Base-by-base conservation (phyloP, 1,140 invertebrate genomes). In the Conopomorpha cramerella region DNA sequence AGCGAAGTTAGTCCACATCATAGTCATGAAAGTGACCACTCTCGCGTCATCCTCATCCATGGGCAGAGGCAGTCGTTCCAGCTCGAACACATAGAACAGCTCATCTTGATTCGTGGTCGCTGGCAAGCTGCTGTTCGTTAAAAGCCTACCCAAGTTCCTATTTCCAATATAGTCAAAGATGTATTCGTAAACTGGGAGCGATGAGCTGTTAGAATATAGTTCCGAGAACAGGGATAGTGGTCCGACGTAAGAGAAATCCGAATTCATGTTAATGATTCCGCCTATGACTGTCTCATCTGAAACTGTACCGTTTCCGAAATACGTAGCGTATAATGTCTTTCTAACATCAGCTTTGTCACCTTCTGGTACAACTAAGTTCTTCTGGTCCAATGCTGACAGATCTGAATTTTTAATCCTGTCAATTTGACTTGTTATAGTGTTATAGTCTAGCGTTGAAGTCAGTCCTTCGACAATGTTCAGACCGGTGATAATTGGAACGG, bases 401-500 rank as follows among this genome's bases (percentile, higher is more conserved):
- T 76, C 71, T 39, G 60, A 67, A 23, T 71, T 62, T 30, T 51
- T 60, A n/a, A 76, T 62, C 43, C 66, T 57, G 16, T 73, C 55
- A 43, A 70, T 61, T 51, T 65, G 61, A 31, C 61, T 71, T 1
- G 59, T 70, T 4, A 73, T 57, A 0, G 68, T 71, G 16, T 63
- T 55, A 18, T 68, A 72, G 26, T 76, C 71, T 8, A 76, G 30
- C 2, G 59, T 70, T 16, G 48, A 48, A 1, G 58, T 59, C n/a
- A 76, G 26, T 13, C 56, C 64, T 47, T 74, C 76, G 0, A 72
- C 62, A 3, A 63, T 71, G 16, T 63, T 79, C 3, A 77, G 45
- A n/a, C 79, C 79, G 16, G 79, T 59, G 8, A 82, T 63, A 3
- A 74, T 47, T 1, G 80, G 80, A 4, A 81, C 78, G 6, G 77